These are phyloP conservation scores for Acleris holmiana DNA, from an alignment of 2,888 invertebrate species.

Conservation along the genomic window DNA sequence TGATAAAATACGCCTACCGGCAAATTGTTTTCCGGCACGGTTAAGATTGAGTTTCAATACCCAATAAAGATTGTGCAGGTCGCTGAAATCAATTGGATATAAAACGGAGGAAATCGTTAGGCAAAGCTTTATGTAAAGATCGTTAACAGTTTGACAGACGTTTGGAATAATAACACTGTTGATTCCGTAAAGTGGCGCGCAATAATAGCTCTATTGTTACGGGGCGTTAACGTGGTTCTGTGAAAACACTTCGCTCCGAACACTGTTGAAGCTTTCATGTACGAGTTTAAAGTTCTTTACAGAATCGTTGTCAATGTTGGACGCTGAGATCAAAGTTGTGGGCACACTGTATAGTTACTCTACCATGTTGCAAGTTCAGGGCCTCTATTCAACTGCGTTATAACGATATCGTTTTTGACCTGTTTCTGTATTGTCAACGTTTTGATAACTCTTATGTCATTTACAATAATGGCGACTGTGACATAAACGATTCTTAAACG, in stretches of 20 bases:
- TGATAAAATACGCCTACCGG: slow-evolving; percentile 63
- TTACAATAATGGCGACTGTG: too few relatives aligned
- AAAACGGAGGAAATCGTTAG: slow-evolving; percentile 53
- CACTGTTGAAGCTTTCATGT: slow-evolving; percentile 26
- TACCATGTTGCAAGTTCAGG: slow-evolving; percentile 16
- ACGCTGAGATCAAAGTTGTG: slow-evolving; percentile 14
- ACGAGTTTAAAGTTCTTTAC: slow-evolving; percentile 9
- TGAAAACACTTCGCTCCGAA: slow-evolving; percentile 25
- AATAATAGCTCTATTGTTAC: slow-evolving; percentile 31
- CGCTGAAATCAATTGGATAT: slow-evolving; percentile 50
- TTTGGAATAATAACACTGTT: slow-evolving; percentile 59
- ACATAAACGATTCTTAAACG: too few relatives aligned
- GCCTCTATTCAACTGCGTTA: too few relatives aligned
- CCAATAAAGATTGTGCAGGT: slow-evolving; percentile 55
- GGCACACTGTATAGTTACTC: neutral
- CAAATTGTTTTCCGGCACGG: slow-evolving; percentile 78
- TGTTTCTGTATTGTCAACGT: too few relatives aligned
- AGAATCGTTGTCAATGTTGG: slow-evolving; percentile 19
- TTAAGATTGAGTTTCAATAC: slow-evolving; percentile 78
- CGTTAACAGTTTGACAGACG: slow-evolving; percentile 59
- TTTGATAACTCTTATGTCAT: too few relatives aligned
- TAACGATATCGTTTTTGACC: too few relatives aligned
- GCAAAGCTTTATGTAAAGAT: slow-evolving; percentile 41
- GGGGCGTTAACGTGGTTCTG: slow-evolving; percentile 23
- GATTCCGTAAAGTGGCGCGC: slow-evolving; percentile 37